Base-by-base conservation (phyloP, 2,888 invertebrate genomes). In the Macrosoma leucophasiata region DNA sequence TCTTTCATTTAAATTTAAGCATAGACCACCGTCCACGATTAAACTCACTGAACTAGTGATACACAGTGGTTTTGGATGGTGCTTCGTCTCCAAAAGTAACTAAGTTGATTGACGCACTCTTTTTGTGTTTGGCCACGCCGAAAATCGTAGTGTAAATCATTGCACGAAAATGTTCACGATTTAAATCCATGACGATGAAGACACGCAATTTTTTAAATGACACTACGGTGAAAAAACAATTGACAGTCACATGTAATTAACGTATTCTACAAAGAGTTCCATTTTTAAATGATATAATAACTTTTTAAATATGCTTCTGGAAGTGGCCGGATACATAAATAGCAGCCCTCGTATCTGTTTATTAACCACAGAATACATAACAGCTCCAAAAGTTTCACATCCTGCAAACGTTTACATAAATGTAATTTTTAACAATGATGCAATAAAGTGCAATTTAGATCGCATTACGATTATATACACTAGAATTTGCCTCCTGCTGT, bases 81-180 rank as follows among this genome's bases (percentile, higher is more conserved):
- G 27, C 27, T 27, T 33, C 33, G 25, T 25, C 20, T 11, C 23
- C 30, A 23, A 30, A 23, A 30, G 15, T 30, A 13, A 21, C 2
- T 23, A 8, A 34, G 28, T 13, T 34, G 29, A 17, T 22, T 9
- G 8, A 24, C 12, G 24, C 34, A 34, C 28, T 29, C 23, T 23
- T 34, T 7, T 29, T 17, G 23, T 8, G 14, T 28, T 24, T 22
- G 17, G 12, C 28, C 34, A 29, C 23, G 29, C 12, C 27, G 27
- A 33, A 33, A 33, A 27, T 27, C 27, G 17, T 33, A 33, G 18
- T n/a, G n/a, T 28, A 33, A 33, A 33, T 33, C 28, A 33, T 33
- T 7, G 33, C 33, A 17, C 33, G 28, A 28, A 28, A 28, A 33
- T 33, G 13, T 34, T 34, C 34, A 23, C 34, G 29, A 14, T 5